These are phyloP conservation scores for Cotesia typhae DNA, from an alignment of 1,140 invertebrate genomes.

Conservation along the genomic window DNA sequence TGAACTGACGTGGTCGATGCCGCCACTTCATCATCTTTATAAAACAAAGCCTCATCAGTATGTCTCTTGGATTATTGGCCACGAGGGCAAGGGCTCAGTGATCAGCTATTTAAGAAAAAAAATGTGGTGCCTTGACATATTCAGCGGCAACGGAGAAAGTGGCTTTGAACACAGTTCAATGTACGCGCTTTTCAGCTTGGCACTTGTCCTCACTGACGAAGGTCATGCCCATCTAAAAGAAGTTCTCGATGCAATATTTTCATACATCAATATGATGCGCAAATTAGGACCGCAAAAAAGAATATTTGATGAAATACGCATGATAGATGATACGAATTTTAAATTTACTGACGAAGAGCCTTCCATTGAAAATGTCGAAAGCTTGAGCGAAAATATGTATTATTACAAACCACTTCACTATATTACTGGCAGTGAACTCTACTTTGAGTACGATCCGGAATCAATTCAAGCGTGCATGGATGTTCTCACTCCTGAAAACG, in stretches of 20 bases:
- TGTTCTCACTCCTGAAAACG: constrained; percentile 74
- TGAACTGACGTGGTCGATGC: constrained; percentile 82
- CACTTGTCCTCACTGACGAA: constrained; percentile 80
- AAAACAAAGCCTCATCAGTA: constrained; percentile 82
- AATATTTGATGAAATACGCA: constrained; percentile 77
- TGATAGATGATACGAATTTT: constrained; percentile 77
- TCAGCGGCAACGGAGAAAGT: constrained; percentile 76
- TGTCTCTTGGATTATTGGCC: constrained; percentile 83
- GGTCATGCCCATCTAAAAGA: constrained; percentile 78
- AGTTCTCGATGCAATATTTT: constrained; percentile 75
- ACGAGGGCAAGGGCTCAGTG: constrained; percentile 89
- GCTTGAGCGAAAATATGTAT: constrained; percentile 81
- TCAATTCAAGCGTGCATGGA: constrained; percentile 73
- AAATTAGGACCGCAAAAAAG: constrained; percentile 71
- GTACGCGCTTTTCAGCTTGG: constrained; percentile 78
- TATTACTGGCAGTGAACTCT: constrained; percentile 77
- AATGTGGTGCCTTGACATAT: constrained; percentile 86
- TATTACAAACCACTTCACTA: constrained; percentile 80
- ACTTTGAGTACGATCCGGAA: constrained; percentile 82
- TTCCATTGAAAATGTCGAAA: constrained; percentile 82
- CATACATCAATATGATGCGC: constrained; percentile 78
- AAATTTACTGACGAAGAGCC: constrained; percentile 74
- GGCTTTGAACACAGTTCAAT: constrained; percentile 81
- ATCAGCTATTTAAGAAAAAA: constrained; percentile 83
- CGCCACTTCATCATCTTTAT: constrained; percentile 78